These are phyloP conservation scores for Caracal caracal DNA, from an alignment of 2,113 vertebrate species.

Conservation along the genomic window DNA sequence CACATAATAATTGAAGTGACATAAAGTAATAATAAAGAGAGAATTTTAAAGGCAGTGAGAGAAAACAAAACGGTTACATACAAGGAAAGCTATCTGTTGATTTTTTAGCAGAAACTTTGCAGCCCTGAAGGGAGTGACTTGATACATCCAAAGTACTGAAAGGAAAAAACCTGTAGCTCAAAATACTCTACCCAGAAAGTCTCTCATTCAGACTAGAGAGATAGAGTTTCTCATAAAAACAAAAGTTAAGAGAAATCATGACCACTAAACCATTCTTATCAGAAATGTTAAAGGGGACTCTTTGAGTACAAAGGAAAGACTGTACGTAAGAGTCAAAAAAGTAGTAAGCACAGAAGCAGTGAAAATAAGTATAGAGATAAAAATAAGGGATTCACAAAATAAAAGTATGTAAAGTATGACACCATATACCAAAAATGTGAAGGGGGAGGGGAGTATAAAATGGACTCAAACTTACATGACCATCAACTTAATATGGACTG, in stretches of 20 bases:
- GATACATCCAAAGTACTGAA: background rate
- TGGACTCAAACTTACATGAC: too few species aligned
- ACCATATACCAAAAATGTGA: too few species aligned
- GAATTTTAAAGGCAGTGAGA: background rate
- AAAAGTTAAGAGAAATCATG: background rate
- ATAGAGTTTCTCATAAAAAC: background rate
- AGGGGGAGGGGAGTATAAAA: too few species aligned
- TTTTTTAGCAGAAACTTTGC: background rate
- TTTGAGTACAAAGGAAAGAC: too few species aligned
- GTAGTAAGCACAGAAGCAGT: too few species aligned
- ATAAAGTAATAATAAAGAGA: background rate
- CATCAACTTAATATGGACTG: too few species aligned
- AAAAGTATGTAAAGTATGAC: too few species aligned
- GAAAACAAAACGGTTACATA: background rate
- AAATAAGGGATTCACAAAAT: too few species aligned
- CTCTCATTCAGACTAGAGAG: background rate
- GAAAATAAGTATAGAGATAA: too few species aligned
- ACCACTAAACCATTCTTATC: background rate
- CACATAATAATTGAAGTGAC: background rate
- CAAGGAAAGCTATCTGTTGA: background rate
- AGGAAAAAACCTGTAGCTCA: background rate
- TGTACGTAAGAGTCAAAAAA: background rate
- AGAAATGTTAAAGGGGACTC: too few species aligned
- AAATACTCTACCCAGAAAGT: background rate
- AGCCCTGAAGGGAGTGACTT: background rate